Evolutionary conservation across 2,797 vertebrate genomes (phyloP).

Genomic region (Spinus olivaceus): DNA sequence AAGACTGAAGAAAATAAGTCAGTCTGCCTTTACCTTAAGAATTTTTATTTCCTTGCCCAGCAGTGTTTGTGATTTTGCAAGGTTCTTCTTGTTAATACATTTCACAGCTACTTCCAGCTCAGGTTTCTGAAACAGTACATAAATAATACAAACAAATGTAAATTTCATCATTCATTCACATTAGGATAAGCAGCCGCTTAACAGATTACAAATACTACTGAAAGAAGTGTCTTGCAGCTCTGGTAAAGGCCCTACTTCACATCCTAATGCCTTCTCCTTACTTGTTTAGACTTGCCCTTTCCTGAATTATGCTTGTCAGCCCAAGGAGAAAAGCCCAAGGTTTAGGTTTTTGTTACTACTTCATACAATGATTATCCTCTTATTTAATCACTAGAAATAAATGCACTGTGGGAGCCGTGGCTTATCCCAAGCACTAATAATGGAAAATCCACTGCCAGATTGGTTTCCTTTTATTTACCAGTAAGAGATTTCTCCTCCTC

Average conservation of each 20-base stretch:
- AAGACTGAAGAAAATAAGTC: not conserved
- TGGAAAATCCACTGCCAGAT: constrained; percentile 20
- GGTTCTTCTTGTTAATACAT: constrained; percentile 96
- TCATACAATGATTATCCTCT: constrained; percentile 12
- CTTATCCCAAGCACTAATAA: constrained; percentile 30
- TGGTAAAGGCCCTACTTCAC: not conserved
- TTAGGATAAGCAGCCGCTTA: not conserved
- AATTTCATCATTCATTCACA: not conserved
- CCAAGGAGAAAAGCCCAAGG: not conserved
- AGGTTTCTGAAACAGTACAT: constrained; percentile 81
- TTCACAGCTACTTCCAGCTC: constrained; percentile 94
- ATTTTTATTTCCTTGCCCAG: constrained; percentile 97
- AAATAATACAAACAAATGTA: not conserved
- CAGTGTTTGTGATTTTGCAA: constrained; percentile 93
- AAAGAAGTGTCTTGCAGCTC: not conserved
- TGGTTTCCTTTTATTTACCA: constrained; percentile 21
- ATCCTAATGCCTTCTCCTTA: not conserved
- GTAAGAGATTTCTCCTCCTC: not conserved
- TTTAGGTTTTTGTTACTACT: not conserved
- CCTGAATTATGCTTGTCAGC: not conserved
- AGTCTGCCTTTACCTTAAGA: constrained; percentile 84
- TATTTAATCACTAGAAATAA: constrained; percentile 44
- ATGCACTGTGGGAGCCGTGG: not conserved
- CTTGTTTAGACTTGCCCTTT: constrained; percentile 54
- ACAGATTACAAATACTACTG: not conserved